phyloP scores from a whole-genome alignment of 2,888 invertebrate species.

The Campoletis raptor region DNA sequence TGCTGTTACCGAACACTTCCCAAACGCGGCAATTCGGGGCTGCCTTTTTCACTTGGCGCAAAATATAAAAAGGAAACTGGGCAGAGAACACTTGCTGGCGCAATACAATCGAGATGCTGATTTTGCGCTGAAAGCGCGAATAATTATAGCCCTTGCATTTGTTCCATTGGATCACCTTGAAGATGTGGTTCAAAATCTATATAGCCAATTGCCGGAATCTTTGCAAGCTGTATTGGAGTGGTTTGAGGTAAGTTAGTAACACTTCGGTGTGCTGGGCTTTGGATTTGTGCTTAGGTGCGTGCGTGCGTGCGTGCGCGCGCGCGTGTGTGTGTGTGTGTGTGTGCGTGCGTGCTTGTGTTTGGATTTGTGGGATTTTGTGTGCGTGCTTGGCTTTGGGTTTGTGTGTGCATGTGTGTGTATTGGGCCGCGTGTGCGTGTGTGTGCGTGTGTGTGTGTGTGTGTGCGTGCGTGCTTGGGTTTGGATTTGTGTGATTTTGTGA shows the following conservation, averaged over 20 bases:
- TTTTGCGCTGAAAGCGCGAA: conserved; percentile 42
- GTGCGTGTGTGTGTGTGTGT: no score
- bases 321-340: no score
- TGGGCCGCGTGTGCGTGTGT: no score
- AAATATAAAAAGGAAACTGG: conserved; percentile 36
- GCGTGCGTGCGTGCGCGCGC: no score
- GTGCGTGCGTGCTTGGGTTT: no score
- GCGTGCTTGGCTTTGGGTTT: no score
- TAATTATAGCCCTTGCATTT: conserved; percentile 46
- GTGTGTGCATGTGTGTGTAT: no score
- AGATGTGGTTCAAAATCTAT: conserved; percentile 45
- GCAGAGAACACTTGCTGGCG: conserved; percentile 21
- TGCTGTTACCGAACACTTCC: conserved; percentile 23
- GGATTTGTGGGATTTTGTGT: no score
- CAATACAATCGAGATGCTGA: conserved; percentile 46
- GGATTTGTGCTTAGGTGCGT: neutral
- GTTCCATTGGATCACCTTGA: conserved; percentile 36
- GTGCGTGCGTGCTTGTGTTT: no score
- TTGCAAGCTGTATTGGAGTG: conserved; percentile 25
- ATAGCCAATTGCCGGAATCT: conserved; percentile 48
- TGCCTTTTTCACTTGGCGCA: conserved; percentile 50
- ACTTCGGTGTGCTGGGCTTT: neutral
- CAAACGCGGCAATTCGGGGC: conserved; percentile 33
- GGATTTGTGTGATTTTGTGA: no score
- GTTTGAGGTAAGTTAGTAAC: conserved; percentile 16